These are phyloP conservation scores for Conopomorpha cramerella DNA, from an alignment of 1,140 invertebrate species.

Conservation along the genomic window DNA sequence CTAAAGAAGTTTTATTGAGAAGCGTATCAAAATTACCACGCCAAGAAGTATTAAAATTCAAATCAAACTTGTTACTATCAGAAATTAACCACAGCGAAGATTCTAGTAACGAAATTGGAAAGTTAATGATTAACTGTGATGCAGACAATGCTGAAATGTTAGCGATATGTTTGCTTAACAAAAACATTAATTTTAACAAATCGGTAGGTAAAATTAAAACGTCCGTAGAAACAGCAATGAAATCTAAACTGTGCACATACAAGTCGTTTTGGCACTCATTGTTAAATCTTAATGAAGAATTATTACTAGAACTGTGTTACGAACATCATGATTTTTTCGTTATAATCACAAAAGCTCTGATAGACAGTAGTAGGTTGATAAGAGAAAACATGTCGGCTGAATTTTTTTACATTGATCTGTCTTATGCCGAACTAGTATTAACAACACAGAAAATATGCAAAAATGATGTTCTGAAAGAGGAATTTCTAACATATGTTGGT, in stretches of 20 bases:
- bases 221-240: slow-evolving; percentile 47
- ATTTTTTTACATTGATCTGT: slow-evolving; percentile 53
- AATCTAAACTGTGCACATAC: slow-evolving; percentile 19
- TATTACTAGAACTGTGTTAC: slow-evolving; percentile 40
- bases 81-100: slow-evolving; percentile 18
- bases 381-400: slow-evolving; percentile 36
- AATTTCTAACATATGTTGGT: slow-evolving; percentile 18
- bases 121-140: slow-evolving; percentile 21
- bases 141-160: slow-evolving; percentile 21
- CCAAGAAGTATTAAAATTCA: slow-evolving; percentile 22
- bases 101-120: slow-evolving; percentile 10
- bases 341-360: slow-evolving; percentile 58
- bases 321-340: slow-evolving; percentile 49
- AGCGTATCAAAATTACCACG: slow-evolving; percentile 22
- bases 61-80: slow-evolving; percentile 30
- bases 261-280: slow-evolving; percentile 51
- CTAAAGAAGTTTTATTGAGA: slow-evolving; percentile 31
- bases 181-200: slow-evolving; percentile 21
- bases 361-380: slow-evolving; percentile 52
- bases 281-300: slow-evolving; percentile 40
- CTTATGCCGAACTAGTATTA: slow-evolving; percentile 48
- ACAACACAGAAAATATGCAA: slow-evolving; percentile 42
- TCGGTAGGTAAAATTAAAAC: slow-evolving; percentile 49
- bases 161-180: slow-evolving; percentile 23
- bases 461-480: slow-evolving; percentile 20